Percentiles rank a stretch among this genome's conserved stretches.
Conservation (phyloP, 2,113 vertebrate species). For the Cygnus buccinator region DNA sequence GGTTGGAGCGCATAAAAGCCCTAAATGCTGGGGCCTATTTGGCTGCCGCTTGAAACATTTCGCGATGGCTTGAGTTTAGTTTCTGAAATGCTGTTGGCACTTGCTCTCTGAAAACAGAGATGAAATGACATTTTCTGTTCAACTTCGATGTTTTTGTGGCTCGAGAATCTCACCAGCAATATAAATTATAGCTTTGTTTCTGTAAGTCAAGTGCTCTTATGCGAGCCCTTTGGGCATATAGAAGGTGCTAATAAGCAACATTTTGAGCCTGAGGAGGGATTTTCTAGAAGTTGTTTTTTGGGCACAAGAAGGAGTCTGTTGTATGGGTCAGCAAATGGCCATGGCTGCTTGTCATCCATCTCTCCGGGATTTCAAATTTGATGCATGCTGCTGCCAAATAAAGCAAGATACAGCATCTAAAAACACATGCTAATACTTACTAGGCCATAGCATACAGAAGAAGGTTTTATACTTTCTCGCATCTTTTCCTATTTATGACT, state of each 20-base stretch:
- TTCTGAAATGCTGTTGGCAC: conserved; percentile 40
- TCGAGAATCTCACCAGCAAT: not conserved
- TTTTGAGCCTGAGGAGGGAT: not conserved
- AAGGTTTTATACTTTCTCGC: not conserved
- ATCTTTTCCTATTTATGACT: not conserved
- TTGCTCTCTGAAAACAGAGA: not conserved
- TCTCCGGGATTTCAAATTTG: conserved; percentile 1
- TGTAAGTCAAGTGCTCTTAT: not conserved
- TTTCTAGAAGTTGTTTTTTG: not conserved
- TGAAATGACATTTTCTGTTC: conserved; percentile 1
- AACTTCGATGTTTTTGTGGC: not conserved
- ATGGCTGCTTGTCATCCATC: rapidly evolving
- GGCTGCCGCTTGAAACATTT: conserved; percentile 26
- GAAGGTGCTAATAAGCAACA: conserved; percentile 14
- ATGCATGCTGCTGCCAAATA: not conserved
- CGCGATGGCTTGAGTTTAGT: not conserved
- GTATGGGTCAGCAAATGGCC: not conserved
- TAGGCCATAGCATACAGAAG: not conserved
- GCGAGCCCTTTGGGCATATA: not conserved
- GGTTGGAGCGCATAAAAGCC: conserved; percentile 10
- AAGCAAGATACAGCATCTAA: conserved; percentile 1
- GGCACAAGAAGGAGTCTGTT: conserved; percentile 3
- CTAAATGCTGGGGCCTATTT: not conserved
- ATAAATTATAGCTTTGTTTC: not conserved
- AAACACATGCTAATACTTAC: not conserved